Evolutionary conservation across 2,113 vertebrate species (phyloP), one percentile per base, ranked within the genome.

Genomic region (Thunnus thynnus): DNA sequence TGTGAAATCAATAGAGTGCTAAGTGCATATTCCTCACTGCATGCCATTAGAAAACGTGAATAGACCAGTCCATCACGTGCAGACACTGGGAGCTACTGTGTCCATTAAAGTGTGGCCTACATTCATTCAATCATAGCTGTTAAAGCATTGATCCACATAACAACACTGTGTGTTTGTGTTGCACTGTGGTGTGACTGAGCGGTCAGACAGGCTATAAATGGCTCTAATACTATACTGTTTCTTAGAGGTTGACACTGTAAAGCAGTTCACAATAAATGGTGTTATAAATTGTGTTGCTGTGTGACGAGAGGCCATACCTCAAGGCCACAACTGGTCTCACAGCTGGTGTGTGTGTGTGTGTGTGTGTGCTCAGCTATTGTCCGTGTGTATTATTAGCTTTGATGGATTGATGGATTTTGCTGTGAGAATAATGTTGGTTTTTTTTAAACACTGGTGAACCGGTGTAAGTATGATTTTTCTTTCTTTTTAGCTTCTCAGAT

Each of bases 131-230:
- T 54, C 69, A 48, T 22, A 60, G 22, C 66, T 32, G 70, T 64
- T 48, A 44, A 63, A 70, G 54, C 16, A 22, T 50, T 30, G 72
- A 80, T 0, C 66, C 73, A 72, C 52, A 61, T 55, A 63, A 83
- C 69, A 44, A 3, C 74, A 22, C 76, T 36, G 5, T 62, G 78
- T 72, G 57, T 82, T 55, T 71, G 80, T 80, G 81, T 5, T 2
- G 75, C 67, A 0, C 47, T 70, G 74, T 27, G 82, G 70, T 85
- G 86, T 83, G 87, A 84, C 52, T 17, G 81, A 72, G 76, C 25
- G 18, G 58, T 79, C 80, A 80, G 71, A 41, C 65, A 13, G 75
- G 52, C 71, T 84, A 87, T 84, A 88, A 80, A 89, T 18, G 60
- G 54, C 50, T 78, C 20, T 68, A 8, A 77, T 60, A 27, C 83